phyloP scores from a whole-genome alignment of 2,113 vertebrate genomes.

The Corythaixoides concolor region DNA sequence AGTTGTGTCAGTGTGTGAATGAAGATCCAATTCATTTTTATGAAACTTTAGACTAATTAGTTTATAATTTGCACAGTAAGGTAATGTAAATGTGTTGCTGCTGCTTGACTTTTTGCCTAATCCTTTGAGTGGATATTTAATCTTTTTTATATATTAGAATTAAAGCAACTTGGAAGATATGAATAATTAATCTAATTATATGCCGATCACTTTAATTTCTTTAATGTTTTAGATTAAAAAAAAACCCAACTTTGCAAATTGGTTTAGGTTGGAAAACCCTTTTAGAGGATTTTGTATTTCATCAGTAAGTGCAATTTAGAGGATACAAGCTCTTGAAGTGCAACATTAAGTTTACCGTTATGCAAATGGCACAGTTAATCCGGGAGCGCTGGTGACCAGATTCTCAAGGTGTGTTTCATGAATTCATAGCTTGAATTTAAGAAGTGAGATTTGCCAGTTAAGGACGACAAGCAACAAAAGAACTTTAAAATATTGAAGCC shows the following conservation, averaged over 20 bases:
- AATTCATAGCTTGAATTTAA: conserved; percentile 33
- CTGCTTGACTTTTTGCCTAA: conserved; percentile 89
- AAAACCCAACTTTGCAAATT: conserved; percentile 81
- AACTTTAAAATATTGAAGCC: not conserved
- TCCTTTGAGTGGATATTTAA: conserved; percentile 93
- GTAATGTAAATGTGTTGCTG: conserved; percentile 84
- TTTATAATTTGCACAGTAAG: conserved; percentile 90
- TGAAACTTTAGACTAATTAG: conserved; percentile 85
- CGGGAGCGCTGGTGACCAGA: not conserved
- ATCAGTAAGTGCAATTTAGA: conserved; percentile 78
- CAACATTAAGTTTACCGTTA: conserved; percentile 72
- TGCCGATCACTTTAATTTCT: conserved; percentile 84
- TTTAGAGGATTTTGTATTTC: conserved; percentile 82
- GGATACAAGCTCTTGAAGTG: conserved; percentile 55
- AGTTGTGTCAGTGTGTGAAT: conserved; percentile 64
- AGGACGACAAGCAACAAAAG: not conserved
- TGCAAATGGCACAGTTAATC: conserved; percentile 77
- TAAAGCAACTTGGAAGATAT: conserved; percentile 91
- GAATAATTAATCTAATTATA: conserved; percentile 92
- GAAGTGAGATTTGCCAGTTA: conserved; percentile 17
- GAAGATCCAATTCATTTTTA: conserved; percentile 78
- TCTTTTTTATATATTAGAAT: conserved; percentile 89
- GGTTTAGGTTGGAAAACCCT: conserved; percentile 82
- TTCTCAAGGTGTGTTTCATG: conserved; percentile 63
- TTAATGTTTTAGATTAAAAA: conserved; percentile 80